A percentile compares a stretch with the other conserved stretches of the same genome.
These are phyloP conservation scores for Heliothis peltigera DNA, from an alignment of 2,888 invertebrate species.

Conservation along the genomic window DNA sequence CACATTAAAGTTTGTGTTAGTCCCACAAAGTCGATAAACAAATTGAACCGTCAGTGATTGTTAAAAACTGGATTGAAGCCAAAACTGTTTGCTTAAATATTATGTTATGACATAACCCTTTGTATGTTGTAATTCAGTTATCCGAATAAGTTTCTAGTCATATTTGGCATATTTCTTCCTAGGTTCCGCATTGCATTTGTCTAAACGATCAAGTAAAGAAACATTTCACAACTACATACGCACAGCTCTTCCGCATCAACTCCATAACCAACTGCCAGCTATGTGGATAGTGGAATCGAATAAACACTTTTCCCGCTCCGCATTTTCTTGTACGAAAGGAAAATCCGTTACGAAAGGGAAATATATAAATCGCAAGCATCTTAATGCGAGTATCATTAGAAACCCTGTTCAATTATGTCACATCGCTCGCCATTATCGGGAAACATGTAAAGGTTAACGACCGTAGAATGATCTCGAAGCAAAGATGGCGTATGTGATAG, in stretches of 20 bases:
- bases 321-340: constrained; percentile 29
- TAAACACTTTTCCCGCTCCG: constrained; percentile 7
- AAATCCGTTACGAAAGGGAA: constrained; percentile 23
- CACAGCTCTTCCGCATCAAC: constrained; percentile 11
- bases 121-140: constrained; percentile 1
- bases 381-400: constrained; percentile 15
- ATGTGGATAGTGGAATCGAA: constrained; percentile 6
- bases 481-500: constrained; percentile 30
- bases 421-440: constrained; percentile 2
- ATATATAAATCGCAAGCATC: constrained; percentile 8
- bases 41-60: no score
- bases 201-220: background rate
- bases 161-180: constrained; percentile 6
- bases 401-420: constrained; percentile 31
- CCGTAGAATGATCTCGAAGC: constrained; percentile 8
- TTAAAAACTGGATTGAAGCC: background rate
- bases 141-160: background rate
- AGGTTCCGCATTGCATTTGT: background rate
- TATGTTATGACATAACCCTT: constrained; percentile 1
- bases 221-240: constrained; percentile 3
- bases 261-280: constrained; percentile 2
- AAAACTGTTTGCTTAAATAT: background rate
- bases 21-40: no score
- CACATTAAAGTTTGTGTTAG: no score
- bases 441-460: constrained; percentile 34